Evolutionary conservation across 1,140 invertebrate genomes (phyloP).

Genomic region (Sesamia nonagrioides): DNA sequence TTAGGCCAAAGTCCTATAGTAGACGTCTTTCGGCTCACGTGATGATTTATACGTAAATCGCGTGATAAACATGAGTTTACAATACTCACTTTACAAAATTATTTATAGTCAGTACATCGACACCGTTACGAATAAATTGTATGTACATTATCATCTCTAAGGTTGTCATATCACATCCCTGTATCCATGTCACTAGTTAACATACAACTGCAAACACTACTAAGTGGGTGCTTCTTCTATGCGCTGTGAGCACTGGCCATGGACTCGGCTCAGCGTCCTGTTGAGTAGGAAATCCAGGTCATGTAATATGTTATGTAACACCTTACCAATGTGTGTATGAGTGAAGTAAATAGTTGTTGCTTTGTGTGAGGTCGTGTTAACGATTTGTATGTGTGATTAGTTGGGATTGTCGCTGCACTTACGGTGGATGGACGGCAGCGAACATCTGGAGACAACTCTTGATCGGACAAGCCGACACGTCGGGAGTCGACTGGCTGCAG

Average conservation of each 20-base stretch:
- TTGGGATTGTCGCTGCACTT: conserved; percentile 68
- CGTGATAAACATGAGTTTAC: too few species aligned
- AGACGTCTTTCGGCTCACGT: too few species aligned
- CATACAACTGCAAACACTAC: conserved; percentile 14
- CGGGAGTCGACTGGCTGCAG: conserved; percentile 82
- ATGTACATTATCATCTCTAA: too few species aligned
- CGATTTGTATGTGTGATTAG: conserved; percentile 78
- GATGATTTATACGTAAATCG: too few species aligned
- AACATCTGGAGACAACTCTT: conserved; percentile 83
- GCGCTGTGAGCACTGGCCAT: conserved; percentile 61
- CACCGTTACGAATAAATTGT: too few species aligned
- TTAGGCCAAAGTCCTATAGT: too few species aligned
- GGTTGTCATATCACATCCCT: too few species aligned
- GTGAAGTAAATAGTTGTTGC: conserved; percentile 70
- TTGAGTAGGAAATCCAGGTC: conserved; percentile 93
- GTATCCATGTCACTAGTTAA: too few species aligned
- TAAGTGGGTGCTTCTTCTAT: conserved; percentile 81
- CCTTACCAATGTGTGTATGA: conserved; percentile 86
- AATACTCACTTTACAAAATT: too few species aligned
- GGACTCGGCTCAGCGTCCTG: conserved; percentile 78
- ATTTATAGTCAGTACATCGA: too few species aligned
- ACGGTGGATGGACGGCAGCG: conserved; percentile 77
- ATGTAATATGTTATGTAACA: conserved; percentile 92
- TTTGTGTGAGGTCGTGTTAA: conserved; percentile 76
- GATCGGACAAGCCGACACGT: conserved; percentile 79